Base-by-base conservation (phyloP, 2,113 vertebrate species). In the Oreochromis tanganicae region DNA sequence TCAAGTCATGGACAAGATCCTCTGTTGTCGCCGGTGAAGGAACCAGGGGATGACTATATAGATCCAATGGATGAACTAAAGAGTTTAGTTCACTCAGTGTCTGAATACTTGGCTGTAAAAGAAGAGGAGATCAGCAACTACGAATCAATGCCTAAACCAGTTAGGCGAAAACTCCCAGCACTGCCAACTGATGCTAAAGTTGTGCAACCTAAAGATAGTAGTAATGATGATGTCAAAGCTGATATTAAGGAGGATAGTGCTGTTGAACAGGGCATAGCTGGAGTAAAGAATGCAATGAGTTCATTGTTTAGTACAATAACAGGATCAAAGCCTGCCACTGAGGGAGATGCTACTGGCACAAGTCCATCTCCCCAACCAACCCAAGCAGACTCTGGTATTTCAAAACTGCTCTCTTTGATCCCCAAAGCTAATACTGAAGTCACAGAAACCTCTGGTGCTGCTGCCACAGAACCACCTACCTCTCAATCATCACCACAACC, bases 91-190 rank as follows among this genome's bases (percentile, higher is more conserved):
- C 96, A 98, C 91, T 97, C 97, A 1, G 98, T 99, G 56, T 99
- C 98, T 78, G 98, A 98, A 88, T 99, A 99, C 90, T 94, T 99
- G 81, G 97, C 97, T 83, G 97, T 98, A 83, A 99, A 99, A 91
- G 98, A 99, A 93, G 97, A 99, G 88, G 98, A 99, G 95, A 97
- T 99, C 66, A 98, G 95, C 83, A 98, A 95, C 81, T 98, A 97
- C 90, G 96, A 97, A 88, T 92, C 96, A 2, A 82, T 98, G 82
- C 93, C 97, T 46, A 96, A 97, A 93, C 88, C 93, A 8, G 89
- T 91, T 83, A 96, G 95, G 91, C 85, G 82, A 32, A 96, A 93
- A 90, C 93, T 95, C 1, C 95, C 95, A 19, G 13, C 87, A 43
- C 87, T 95, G 52, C 95, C 95, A 68, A 92, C 79, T 1, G 84